Base-by-base conservation (phyloP, 2,797 vertebrate genomes). In the Pipistrellus kuhlii region DNA sequence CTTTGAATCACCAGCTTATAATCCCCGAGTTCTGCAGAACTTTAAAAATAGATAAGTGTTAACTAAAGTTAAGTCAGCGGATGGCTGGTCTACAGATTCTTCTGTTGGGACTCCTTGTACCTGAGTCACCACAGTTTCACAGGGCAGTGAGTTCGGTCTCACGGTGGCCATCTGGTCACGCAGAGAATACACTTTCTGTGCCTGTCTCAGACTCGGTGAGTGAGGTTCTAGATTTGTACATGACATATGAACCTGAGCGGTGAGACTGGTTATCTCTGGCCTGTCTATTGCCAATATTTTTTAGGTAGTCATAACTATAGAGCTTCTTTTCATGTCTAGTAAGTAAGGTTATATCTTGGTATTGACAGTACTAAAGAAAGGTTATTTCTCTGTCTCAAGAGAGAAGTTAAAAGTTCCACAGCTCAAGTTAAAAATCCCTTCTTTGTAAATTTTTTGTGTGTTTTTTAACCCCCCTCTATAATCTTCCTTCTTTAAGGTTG, bases 21-120 rank as follows among this genome's bases (percentile, higher is more conserved):
- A 15, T 72, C 41, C 21, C 41, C 88, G 51, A 27, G 89, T 93
- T 93, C 62, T 30, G 35, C 14, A 55, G 46, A 89, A 83, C 72
- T 76, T 86, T 89, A 88, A 93, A 78, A 38, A 18, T 13, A 92
- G 69, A 3, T 69, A n/a, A 81, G 30, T 14, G 12, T 27, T 35
- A 46, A 68, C 12, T 72, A 80, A 94, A 59, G 21, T 55, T 80
- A 78, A 76, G 72, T 71, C 59, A 76, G 59, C 38, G 51, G 57
- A 3, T 57, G 66, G 30, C 27, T 75, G 25, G 51, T 57, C 44
- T 64, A 25, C 27, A 18, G 2, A 35, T 17, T 55, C 62, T 32
- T 69, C 38, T 32, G 0, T 13, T 12, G 66, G 64, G 71, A 13
- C 44, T 8, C 38, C 64, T 12, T 10, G 9, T 4, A 6, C 62